Base-by-base conservation (phyloP, 2,113 vertebrate species). In the Brienomyrus brachyistius region DNA sequence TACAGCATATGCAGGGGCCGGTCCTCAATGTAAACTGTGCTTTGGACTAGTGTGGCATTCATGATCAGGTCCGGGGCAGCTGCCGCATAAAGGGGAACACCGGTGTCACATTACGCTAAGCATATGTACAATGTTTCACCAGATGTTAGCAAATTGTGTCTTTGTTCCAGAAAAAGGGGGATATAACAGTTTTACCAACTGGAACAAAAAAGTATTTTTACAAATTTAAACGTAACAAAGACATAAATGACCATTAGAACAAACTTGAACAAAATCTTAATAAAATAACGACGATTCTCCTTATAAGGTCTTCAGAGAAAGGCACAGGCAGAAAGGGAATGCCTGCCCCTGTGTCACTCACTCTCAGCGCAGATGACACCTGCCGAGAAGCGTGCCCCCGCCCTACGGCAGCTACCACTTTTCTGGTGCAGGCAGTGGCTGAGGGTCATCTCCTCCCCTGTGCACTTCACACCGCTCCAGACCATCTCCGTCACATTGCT, bases 311-410 rank as follows among this genome's bases (percentile, higher is more conserved):
- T 77, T 77, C 70, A 40, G 66, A 27, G 66, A 27, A 74, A 35
- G 66, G 27, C 0, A 15, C 9, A 35, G n/a, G 9, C 70, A 77
- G 70, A 77, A 40, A 40, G 11, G 31, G 35, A 40, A 77, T 77
- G 31, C 80, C 21, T 19, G 45, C 3, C 19, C 19, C 43, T n/a
- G 3, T 48, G 23, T 50, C 9, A 90, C 98, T 98, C 94, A 99
- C 98, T 99, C 94, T 99, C 98, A 0, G 98, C 98, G 90, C 98
- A 99, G 95, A 99, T 99, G 94, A 99, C 97, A 0, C 98, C 98
- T 0, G 98, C 98, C 0, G 98, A 94, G 1, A 98, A 98, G 90
- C 96, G 97, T 0, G 97, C 95, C 0, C 93, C 96, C 0, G 95
- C 94, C 94, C 94, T 98, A 94, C 96, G 96, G 94, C 98, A 99